Percentiles rank a stretch among this genome's conserved stretches.
Evolutionary conservation across 2,888 invertebrate genomes (phyloP).

Genomic region (Oxytorus armatus): DNA sequence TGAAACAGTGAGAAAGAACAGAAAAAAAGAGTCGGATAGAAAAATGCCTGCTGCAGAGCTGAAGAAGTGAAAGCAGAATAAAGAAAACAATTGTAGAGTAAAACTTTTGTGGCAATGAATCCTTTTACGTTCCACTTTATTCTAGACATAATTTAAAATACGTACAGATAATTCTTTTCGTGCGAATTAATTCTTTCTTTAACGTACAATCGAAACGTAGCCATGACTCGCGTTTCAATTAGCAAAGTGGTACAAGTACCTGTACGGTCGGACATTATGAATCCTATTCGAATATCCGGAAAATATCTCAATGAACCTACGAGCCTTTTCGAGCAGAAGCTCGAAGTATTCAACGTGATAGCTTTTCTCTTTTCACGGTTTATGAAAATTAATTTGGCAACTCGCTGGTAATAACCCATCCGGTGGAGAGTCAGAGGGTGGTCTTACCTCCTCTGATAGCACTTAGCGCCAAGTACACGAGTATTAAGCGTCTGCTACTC

Average conservation of each 20-base stretch:
- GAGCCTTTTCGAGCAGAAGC: conserved; percentile 26
- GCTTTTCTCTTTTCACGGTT: conserved; percentile 20
- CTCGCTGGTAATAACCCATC: conserved; percentile 41
- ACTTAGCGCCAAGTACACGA: conserved; percentile 65
- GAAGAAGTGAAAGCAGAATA: too few relatives aligned
- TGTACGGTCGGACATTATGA: conserved; percentile 20
- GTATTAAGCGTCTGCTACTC: conserved; percentile 56
- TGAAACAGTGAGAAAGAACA: background rate
- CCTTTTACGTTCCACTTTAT: background rate
- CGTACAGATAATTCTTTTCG: background rate
- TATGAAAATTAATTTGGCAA: conserved; percentile 66
- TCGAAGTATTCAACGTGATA: background rate
- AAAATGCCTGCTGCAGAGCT: background rate
- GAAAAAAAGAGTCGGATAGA: background rate
- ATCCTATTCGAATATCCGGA: background rate
- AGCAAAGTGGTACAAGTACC: conserved; percentile 48
- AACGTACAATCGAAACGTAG: background rate
- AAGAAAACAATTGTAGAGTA: too few relatives aligned
- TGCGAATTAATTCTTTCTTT: background rate
- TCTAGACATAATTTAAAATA: background rate
- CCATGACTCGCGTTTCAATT: conserved; percentile 36
- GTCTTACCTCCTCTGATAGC: conserved; percentile 60
- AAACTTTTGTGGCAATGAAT: too few relatives aligned
- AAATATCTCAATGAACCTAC: conserved; percentile 29
- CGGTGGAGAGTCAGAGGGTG: conserved; percentile 42